Percentiles rank a stretch among this genome's conserved stretches.
Conservation (phyloP, 2,888 invertebrate species). For the Andrena camellia region DNA sequence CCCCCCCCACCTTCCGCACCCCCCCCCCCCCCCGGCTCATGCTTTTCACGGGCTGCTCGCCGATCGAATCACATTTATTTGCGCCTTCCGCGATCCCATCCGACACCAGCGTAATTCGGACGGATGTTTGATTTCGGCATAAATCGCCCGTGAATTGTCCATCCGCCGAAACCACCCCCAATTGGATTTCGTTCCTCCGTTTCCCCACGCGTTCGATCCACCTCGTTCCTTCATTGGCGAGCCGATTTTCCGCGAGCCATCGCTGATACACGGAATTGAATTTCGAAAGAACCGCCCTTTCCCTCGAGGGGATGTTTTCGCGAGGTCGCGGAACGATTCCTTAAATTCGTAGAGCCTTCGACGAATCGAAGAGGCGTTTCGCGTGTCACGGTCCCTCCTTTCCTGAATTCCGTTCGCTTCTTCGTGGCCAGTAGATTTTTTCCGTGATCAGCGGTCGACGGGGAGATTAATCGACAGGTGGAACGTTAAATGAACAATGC, state of each 20-base stretch:
- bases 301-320: not conserved
- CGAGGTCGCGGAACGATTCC: not conserved
- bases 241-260: not conserved
- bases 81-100: constrained; percentile 42
- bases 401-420: constrained; percentile 49
- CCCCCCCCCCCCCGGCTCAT: not conserved
- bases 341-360: not conserved
- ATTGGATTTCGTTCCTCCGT: constrained; percentile 5
- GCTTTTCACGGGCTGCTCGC: constrained; percentile 9
- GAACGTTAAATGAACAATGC: constrained; percentile 67
- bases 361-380: not conserved
- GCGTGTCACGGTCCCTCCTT: not conserved
- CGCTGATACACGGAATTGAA: not conserved
- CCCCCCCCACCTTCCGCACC: not conserved
- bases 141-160: constrained; percentile 40
- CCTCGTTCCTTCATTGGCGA: not conserved
- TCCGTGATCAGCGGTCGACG: constrained; percentile 32
- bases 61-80: constrained; percentile 48
- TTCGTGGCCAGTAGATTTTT: constrained; percentile 45
- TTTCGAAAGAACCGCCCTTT: not conserved
- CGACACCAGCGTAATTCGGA: constrained; percentile 26
- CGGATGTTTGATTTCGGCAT: constrained; percentile 47
- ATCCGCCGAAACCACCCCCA: constrained; percentile 8
- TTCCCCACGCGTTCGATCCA: not conserved
- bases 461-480: constrained; percentile 63